phyloP scores from a whole-genome alignment of 2,888 invertebrate genomes.

The Idaea dimidiata region DNA sequence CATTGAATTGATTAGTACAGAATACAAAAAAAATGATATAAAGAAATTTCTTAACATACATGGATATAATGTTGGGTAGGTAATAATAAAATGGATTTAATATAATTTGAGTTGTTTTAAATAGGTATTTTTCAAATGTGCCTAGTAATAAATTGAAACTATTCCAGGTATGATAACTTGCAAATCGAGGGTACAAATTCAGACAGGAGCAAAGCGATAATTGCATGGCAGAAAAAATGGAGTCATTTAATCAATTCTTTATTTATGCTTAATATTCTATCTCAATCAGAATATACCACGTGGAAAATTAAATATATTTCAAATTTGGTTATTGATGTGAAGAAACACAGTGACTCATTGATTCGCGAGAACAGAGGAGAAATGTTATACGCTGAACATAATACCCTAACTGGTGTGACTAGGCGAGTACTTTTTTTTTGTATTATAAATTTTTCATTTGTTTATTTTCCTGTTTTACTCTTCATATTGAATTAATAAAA shows the following conservation, averaged over 20 bases:
- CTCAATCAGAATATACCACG: conserved; percentile 8
- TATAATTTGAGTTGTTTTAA: not conserved
- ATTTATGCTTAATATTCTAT: conserved; percentile 14
- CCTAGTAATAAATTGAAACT: not conserved
- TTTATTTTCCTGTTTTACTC: too few relatives aligned
- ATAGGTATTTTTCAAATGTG: too few relatives aligned
- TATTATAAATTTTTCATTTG: too few relatives aligned
- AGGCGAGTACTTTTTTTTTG: not conserved
- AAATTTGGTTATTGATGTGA: conserved; percentile 11
- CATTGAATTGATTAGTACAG: conserved; percentile 6
- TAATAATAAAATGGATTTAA: not conserved
- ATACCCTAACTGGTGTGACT: not conserved
- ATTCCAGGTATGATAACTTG: not conserved
- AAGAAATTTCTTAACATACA: conserved; percentile 15
- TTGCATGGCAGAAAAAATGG: conserved; percentile 20
- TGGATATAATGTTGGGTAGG: conserved; percentile 20
- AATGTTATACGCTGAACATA: not conserved
- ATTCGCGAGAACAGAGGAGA: not conserved
- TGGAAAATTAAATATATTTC: conserved; percentile 14
- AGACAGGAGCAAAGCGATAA: conserved; percentile 13
- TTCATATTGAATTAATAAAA: too few relatives aligned
- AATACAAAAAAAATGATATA: conserved; percentile 12
- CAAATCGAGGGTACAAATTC: conserved; percentile 5
- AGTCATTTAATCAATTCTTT: conserved; percentile 17
- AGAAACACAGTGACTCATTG: not conserved